A percentile compares a stretch with the other conserved stretches of the same genome.
Conservation (phyloP, 92 coral and sea anemone species). For the Metridium senile region DNA sequence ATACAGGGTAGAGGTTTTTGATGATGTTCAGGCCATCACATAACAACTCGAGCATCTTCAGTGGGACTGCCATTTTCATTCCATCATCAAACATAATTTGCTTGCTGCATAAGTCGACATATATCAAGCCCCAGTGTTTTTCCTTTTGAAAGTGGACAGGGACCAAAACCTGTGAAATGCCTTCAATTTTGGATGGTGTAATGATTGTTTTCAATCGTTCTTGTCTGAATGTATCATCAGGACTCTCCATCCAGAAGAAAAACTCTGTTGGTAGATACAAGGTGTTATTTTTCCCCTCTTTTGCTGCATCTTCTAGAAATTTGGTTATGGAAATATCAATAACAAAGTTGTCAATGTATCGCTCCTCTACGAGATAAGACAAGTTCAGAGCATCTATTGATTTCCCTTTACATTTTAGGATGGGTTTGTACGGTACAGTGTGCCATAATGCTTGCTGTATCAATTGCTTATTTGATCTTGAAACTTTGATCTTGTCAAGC, state of each 20-base stretch:
- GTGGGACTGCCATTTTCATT: slow-evolving; percentile 22
- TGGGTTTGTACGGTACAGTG: background rate
- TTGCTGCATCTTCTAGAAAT: slow-evolving; percentile 22
- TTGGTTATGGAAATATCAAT: slow-evolving; percentile 46
- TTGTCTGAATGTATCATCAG: slow-evolving; percentile 24
- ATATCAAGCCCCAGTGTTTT: slow-evolving; percentile 51
- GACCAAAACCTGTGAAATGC: slow-evolving; percentile 25
- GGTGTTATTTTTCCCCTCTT: slow-evolving; percentile 11
- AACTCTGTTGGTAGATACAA: slow-evolving; percentile 45
- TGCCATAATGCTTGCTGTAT: slow-evolving; percentile 46
- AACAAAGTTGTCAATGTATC: slow-evolving; percentile 49
- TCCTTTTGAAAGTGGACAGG: slow-evolving; percentile 36
- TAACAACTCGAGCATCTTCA: slow-evolving; percentile 9
- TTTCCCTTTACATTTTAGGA: slow-evolving; percentile 26
- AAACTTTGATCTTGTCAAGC: slow-evolving; percentile 2
- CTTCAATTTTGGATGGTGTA: background rate
- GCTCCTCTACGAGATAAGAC: slow-evolving; percentile 39
- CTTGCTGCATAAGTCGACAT: slow-evolving; percentile 26
- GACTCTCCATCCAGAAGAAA: slow-evolving; percentile 34
- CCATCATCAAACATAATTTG: slow-evolving; percentile 55
- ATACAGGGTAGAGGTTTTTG: background rate
- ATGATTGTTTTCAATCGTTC: background rate
- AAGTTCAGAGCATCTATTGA: slow-evolving; percentile 39
- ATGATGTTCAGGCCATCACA: slow-evolving; percentile 16
- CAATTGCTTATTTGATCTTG: background rate